These are phyloP conservation scores for Sarcophaga caerulescens DNA, from an alignment of 2,888 invertebrate species.

Conservation along the genomic window DNA sequence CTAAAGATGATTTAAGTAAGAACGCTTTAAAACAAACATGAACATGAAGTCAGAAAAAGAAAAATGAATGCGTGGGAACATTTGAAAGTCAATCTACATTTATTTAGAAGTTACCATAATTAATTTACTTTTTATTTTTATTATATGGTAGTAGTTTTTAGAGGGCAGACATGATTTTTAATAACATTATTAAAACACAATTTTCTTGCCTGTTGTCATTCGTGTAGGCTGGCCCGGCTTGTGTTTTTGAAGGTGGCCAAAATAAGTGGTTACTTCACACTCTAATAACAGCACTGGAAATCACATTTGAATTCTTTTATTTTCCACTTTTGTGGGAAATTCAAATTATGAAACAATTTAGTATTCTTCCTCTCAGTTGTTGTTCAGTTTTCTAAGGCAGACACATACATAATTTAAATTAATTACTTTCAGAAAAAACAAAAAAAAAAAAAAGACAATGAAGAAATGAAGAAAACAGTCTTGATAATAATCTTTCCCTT, in stretches of 20 bases:
- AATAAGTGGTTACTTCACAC: slow-evolving; percentile 49
- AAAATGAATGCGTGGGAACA: slow-evolving; percentile 42
- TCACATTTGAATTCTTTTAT: slow-evolving; percentile 25
- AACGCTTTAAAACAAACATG: no score
- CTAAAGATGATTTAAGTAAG: no score
- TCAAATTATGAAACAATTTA: not conserved
- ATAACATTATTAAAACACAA: slow-evolving; percentile 23
- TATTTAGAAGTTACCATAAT: not conserved
- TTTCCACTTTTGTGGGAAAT: slow-evolving; percentile 15
- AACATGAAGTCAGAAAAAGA: not conserved
- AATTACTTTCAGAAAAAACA: slow-evolving; percentile 15
- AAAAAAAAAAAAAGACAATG: not conserved
- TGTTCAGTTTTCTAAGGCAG: slow-evolving; percentile 4
- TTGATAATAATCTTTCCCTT: slow-evolving; percentile 20
- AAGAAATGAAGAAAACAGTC: not conserved
- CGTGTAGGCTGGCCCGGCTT: not conserved
- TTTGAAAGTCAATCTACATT: not conserved
- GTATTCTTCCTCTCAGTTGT: no score
- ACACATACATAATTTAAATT: slow-evolving; percentile 37
- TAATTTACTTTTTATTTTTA: not conserved
- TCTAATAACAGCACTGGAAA: slow-evolving; percentile 44
- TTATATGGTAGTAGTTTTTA: not conserved
- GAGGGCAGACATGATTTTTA: not conserved
- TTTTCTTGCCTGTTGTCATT: not conserved
- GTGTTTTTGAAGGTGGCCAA: slow-evolving; percentile 3